Evolutionary conservation across 2,113 vertebrate genomes (phyloP).

Genomic region (Sterrhoptilus dennistouni): DNA sequence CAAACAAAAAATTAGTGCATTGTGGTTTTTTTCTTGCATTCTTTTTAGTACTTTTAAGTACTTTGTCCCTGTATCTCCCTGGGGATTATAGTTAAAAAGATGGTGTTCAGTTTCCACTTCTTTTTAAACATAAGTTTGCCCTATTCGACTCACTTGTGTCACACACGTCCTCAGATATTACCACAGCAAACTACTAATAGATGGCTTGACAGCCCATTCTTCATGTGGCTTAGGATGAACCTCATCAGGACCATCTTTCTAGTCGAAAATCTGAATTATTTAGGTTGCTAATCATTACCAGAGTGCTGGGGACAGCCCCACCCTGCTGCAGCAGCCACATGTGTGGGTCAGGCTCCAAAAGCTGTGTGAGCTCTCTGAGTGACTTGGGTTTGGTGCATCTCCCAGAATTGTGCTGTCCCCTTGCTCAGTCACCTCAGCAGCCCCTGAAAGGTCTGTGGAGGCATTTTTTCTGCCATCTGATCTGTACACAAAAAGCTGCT

Average conservation of each 20-base stretch:
- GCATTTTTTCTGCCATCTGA: neutral
- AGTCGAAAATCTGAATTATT: neutral
- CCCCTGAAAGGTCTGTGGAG: neutral
- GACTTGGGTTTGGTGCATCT: neutral
- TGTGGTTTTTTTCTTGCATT: neutral
- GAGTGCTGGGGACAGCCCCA: neutral
- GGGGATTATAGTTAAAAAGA: neutral
- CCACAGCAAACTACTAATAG: neutral
- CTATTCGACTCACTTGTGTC: neutral
- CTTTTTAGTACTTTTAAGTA: neutral
- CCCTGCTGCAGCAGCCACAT: accelerated
- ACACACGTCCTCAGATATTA: neutral
- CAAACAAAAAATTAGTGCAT: no score
- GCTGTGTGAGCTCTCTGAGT: neutral
- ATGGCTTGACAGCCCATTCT: neutral
- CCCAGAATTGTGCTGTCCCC: accelerated
- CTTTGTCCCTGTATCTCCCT: neutral
- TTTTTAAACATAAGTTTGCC: neutral
- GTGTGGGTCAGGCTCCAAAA: neutral
- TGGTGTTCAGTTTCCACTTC: neutral
- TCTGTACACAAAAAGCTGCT: neutral
- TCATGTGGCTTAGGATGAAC: neutral
- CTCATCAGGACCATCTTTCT: neutral
- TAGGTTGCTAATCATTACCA: neutral
- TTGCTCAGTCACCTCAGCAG: accelerated